Evolutionary conservation across 2,797 vertebrate genomes (phyloP).

Genomic region (Enoplosus armatus): DNA sequence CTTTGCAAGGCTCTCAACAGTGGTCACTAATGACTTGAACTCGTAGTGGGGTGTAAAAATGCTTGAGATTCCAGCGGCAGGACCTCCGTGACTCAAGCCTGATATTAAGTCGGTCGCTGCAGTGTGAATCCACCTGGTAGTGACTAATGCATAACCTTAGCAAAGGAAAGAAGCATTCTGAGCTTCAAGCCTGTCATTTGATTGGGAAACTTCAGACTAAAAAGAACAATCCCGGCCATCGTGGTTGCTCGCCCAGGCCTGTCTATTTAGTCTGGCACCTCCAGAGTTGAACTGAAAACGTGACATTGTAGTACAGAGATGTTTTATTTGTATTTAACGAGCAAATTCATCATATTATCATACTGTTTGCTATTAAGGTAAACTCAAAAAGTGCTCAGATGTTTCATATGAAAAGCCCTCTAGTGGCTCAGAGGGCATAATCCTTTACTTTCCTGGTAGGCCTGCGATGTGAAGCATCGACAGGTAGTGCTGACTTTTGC

Average conservation of each 20-base stretch:
- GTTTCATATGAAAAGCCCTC: neutral
- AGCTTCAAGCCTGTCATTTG: conserved; percentile 36
- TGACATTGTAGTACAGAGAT: neutral
- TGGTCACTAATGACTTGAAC: too few species aligned
- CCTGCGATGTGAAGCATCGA: neutral
- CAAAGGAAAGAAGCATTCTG: neutral
- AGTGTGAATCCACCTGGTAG: conserved; percentile 32
- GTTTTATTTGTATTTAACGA: neutral
- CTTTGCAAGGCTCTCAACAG: too few species aligned
- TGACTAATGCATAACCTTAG: conserved; percentile 9
- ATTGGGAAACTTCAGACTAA: neutral
- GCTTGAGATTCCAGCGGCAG: conserved; percentile 46
- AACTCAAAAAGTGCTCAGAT: neutral
- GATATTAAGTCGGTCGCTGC: conserved; percentile 13
- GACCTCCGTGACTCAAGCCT: conserved; percentile 3
- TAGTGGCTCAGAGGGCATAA: neutral
- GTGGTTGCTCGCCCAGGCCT: neutral
- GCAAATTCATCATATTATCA: neutral
- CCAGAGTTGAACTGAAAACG: neutral
- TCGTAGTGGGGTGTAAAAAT: conserved; percentile 33
- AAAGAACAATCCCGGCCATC: neutral
- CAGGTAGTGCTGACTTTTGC: neutral
- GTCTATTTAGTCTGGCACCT: neutral
- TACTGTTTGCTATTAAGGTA: neutral
- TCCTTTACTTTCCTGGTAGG: neutral